Conservation (phyloP, 2,113 vertebrate genomes). For the Amblyopsis rosae region DNA sequence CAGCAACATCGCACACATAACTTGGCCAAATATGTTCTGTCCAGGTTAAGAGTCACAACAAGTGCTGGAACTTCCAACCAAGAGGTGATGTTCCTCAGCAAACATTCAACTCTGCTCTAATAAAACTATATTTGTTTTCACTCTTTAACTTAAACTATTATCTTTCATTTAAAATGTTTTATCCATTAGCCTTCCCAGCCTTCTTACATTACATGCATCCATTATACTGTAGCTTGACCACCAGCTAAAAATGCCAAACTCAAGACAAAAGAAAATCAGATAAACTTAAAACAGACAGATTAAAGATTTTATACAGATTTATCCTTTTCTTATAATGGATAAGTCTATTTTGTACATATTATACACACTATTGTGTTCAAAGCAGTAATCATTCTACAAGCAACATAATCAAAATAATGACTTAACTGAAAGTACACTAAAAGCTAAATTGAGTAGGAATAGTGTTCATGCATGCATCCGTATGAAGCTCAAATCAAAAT, state of each 20-base stretch:
- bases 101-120: neutral
- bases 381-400: constrained; percentile 52
- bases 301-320: constrained; percentile 53
- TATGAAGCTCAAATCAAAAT: constrained; percentile 51
- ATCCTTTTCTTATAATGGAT: constrained; percentile 44
- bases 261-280: constrained; percentile 26
- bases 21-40: neutral
- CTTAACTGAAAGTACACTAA: constrained; percentile 42
- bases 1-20: neutral
- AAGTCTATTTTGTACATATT: constrained; percentile 44
- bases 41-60: neutral
- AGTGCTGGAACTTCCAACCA: neutral
- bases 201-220: constrained; percentile 22
- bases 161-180: constrained; percentile 6
- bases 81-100: neutral
- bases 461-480: constrained; percentile 57
- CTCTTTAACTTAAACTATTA: neutral
- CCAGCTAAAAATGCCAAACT: constrained; percentile 47
- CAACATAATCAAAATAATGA: constrained; percentile 51
- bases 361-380: constrained; percentile 65
- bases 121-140: constrained; percentile 1
- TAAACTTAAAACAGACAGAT: constrained; percentile 47
- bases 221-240: constrained; percentile 46
- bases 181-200: neutral
- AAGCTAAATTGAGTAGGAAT: constrained; percentile 49